Evolutionary conservation across 2,113 vertebrate genomes (phyloP).

Genomic region (Pteropus alecto): DNA sequence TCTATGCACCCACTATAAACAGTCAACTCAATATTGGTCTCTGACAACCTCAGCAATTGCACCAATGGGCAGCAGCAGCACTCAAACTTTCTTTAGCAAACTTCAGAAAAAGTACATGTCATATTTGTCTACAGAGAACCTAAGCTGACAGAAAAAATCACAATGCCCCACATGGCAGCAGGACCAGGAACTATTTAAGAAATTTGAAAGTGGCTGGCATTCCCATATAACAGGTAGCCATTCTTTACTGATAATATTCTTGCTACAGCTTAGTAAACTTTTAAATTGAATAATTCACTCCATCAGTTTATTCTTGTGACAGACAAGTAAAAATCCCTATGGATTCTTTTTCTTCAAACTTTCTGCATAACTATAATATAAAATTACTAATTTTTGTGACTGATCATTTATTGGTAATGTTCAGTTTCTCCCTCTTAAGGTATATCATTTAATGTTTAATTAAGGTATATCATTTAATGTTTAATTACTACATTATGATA

Average conservation of each 20-base stretch:
- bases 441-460: constrained; percentile 35
- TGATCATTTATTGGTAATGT: not conserved
- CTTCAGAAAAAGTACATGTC: not conserved
- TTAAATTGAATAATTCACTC: not conserved
- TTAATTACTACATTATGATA: constrained; percentile 10
- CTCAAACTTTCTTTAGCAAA: not conserved
- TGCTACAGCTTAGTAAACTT: not conserved
- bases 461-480: not conserved
- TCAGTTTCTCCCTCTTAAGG: not conserved
- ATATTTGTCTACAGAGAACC: not conserved
- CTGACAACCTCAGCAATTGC: not conserved
- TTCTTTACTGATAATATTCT: not conserved
- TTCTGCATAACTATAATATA: not conserved
- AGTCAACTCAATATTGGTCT: not conserved
- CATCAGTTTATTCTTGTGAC: not conserved
- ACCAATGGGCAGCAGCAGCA: not conserved
- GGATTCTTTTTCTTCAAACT: constrained; percentile 5
- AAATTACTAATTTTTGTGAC: constrained; percentile 21
- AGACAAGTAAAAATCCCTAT: not conserved
- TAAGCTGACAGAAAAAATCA: not conserved
- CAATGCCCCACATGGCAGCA: not conserved
- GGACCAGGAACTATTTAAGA: not conserved
- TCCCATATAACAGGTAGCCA: not conserved
- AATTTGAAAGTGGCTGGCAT: not conserved
- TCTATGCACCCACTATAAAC: not conserved